Percentiles rank a stretch among this genome's conserved stretches.
Evolutionary conservation across 2,888 invertebrate genomes (phyloP).

Genomic region (Ornithoptera priamus): DNA sequence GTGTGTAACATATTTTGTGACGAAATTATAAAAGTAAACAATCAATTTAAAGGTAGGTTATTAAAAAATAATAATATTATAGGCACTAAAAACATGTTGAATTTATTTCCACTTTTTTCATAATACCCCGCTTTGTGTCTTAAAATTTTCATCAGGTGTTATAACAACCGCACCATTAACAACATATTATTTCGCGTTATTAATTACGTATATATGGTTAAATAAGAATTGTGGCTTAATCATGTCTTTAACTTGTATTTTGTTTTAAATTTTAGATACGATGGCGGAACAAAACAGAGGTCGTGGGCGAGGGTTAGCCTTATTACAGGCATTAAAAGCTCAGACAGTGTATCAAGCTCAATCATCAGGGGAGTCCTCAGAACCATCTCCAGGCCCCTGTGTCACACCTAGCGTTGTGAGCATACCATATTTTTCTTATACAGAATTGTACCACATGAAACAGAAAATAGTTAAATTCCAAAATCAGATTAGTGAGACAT

Average conservation of each 20-base stretch:
- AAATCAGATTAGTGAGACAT: too few relatives aligned
- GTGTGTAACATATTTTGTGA: too few relatives aligned
- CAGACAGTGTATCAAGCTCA: conserved; percentile 49
- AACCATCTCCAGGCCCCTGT: conserved; percentile 45
- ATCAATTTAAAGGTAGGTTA: too few relatives aligned
- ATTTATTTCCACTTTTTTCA: too few relatives aligned
- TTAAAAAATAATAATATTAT: too few relatives aligned
- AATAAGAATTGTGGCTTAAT: neutral
- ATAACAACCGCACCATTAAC: neutral
- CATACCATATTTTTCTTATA: conserved; percentile 7
- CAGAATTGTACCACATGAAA: too few relatives aligned
- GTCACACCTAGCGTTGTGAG: conserved; percentile 50
- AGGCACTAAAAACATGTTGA: too few relatives aligned
- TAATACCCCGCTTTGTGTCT: neutral
- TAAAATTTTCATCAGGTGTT: neutral
- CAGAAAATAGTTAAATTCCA: too few relatives aligned
- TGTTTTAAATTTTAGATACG: conserved; percentile 32
- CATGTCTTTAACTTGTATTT: neutral
- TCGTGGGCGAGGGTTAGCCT: conserved; percentile 63
- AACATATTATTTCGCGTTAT: neutral
- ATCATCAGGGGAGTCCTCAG: conserved; percentile 46
- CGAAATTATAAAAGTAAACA: too few relatives aligned
- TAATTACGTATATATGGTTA: neutral
- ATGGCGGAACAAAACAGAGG: conserved; percentile 63
- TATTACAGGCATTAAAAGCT: conserved; percentile 59